Base-by-base conservation (phyloP, 2,888 invertebrate genomes). In the Drosophila neotestacea region DNA sequence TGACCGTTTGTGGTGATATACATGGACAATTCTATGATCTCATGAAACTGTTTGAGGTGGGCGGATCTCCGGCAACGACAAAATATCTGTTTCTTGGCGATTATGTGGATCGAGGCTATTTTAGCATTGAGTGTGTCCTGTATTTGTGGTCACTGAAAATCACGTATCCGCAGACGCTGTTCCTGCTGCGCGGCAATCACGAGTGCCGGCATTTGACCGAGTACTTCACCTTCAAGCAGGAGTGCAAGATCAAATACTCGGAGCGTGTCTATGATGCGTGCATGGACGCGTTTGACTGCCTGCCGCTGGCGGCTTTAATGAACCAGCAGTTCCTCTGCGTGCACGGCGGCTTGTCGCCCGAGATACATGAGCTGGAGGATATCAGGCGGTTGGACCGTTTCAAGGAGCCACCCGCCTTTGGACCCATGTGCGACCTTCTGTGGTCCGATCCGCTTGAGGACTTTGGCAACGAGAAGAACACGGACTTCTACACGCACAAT, bases 301-400 rank as follows among this genome's bases (percentile, higher is more conserved):
- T 99, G 93, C 99, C 99, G 86, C 95, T 99, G 91, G 99, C 99
- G 92, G 99, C 99, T 91, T 96, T 99, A 89, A 99, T 99, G 98
- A 99, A 99, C 94, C 98, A 99, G 95, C 99, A 99, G 95, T 99
- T 99, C 94, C 96, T 99, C 92, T 99, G 99, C 95, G 99, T 99
- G 92, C 99, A 99, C 93, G 99, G 99, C 88, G 99, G 99, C 71
- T 95, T 99, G 62, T 99, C 98, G 87, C 99, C 99, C 66, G 99
- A 99, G 95, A 98, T 99, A 92, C 99, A 98, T 94, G 98, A 96
- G 93, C 95, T 99, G 94, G 99, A 99, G 93, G 99, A 99, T 94
- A 99, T 99, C 94, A 94, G 94, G 62, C 94, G 98, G 96, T 95
- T 99, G 95, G 99, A 99, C 94, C 96, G 99, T 94, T 97, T 99